Base-by-base conservation (phyloP, 2,797 vertebrate species). In the Epinephelus awoara region DNA sequence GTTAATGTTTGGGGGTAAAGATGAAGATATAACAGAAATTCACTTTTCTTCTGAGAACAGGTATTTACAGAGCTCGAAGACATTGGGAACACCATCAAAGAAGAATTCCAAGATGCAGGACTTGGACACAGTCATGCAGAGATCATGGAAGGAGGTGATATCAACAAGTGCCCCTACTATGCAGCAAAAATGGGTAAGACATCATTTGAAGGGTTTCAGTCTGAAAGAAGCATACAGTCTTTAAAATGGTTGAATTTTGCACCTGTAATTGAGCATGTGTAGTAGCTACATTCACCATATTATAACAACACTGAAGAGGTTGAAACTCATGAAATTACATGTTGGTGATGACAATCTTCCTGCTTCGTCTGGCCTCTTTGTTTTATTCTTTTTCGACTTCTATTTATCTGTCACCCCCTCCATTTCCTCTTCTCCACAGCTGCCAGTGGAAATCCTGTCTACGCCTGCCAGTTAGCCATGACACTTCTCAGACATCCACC, bases 1-100 rank as follows among this genome's bases (percentile, higher is more conserved):
- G 6, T 34, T 7, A 8, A 34, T 66, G 21, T 29, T 73, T 61
- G 25, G 13, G 18, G 1, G 23, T 19, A 13, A 58, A 70, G 19
- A 6, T 52, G 21, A 21, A 38, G n/a, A 4, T 65, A 4, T 61
- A 8, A 55, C 44, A 25, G 44, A 57, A 62, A 44, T 55, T 8
- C 64, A 12, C 17, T 75, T 27, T 72, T 56, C n/a, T 61, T 69
- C 4, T 49, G 17, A 29, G 61, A 71, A 62, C 88, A 98, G 97
- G 94, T 98, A 0, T 97, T 98, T 57, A 89, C 92, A 47, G 97
- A 98, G 79, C 90, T 98, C 84, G 97, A 97, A 81, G 92, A 95
- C 82, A 86, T 95, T 2, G 96, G 96, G 54, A 89, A 90, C 29
- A 90, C 88, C 0, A 85, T 97, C 75, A 66, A 93, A 21, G 96